phyloP scores from a whole-genome alignment of 2,888 invertebrate genomes.

The Salticus scenicus region DNA sequence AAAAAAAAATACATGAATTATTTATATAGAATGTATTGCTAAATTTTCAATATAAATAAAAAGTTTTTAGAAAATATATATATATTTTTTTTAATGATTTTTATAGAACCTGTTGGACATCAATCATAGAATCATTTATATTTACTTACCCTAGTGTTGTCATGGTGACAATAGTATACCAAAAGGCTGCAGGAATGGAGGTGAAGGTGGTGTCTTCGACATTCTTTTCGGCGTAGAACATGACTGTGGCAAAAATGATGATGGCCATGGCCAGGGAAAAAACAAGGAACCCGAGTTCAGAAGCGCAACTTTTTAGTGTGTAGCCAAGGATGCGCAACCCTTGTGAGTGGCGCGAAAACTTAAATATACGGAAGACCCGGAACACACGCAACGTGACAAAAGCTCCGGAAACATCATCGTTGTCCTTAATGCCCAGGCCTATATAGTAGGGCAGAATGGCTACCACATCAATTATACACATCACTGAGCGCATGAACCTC shows the following conservation, averaged over 20 bases:
- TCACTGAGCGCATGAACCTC: slow-evolving; percentile 97
- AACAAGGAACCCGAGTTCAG: slow-evolving; percentile 98
- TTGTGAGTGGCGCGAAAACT: slow-evolving; percentile 99
- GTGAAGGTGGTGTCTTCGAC: slow-evolving; percentile 97
- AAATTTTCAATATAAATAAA: no score
- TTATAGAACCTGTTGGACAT: no score
- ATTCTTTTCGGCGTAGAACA: slow-evolving; percentile 99
- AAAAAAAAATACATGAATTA: no score
- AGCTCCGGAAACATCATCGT: slow-evolving; percentile 98
- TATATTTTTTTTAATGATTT: no score
- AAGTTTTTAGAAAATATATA: no score
- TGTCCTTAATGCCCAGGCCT: slow-evolving; percentile 96
- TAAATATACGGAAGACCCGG: slow-evolving; percentile 99
- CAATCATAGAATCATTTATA: background rate
- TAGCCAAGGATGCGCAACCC: slow-evolving; percentile 98
- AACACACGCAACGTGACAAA: slow-evolving; percentile 99
- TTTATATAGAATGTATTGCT: no score
- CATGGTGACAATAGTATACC: slow-evolving; percentile 99
- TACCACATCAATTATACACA: slow-evolving; percentile 99
- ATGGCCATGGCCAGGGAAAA: slow-evolving; percentile 99
- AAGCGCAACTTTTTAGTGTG: slow-evolving; percentile 98
- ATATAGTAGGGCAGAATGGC: slow-evolving; percentile 99
- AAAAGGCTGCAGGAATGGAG: slow-evolving; percentile 99
- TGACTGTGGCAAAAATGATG: slow-evolving; percentile 99
- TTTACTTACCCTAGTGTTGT: slow-evolving; percentile 97